phyloP scores from a whole-genome alignment of 1,140 invertebrate genomes.

The Eueides isabella region DNA sequence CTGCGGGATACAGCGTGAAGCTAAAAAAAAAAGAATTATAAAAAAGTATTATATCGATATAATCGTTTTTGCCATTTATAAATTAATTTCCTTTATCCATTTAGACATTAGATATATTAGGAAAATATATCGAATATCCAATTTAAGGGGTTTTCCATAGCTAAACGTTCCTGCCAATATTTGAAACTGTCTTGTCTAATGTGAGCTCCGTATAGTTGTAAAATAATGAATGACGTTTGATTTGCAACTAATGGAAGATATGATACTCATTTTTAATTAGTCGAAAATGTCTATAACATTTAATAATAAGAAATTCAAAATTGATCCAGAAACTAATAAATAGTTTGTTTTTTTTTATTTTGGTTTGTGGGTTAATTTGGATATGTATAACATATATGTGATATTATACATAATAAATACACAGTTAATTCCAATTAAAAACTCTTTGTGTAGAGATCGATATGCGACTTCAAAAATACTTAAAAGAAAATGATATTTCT shows the following conservation, averaged over 20 bases:
- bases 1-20: too few species aligned
- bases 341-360: not conserved
- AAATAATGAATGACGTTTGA: not conserved
- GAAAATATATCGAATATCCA: too few species aligned
- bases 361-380: too few species aligned
- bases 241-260: conserved; percentile 5
- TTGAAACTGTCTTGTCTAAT: conserved; percentile 3
- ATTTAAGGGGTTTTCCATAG: not conserved
- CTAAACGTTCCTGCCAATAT: not conserved
- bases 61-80: too few species aligned
- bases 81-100: too few species aligned
- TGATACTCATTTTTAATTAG: not conserved
- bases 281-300: not conserved
- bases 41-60: too few species aligned
- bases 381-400: too few species aligned
- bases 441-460: not conserved
- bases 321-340: not conserved
- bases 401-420: too few species aligned
- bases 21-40: too few species aligned
- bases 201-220: not conserved
- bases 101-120: too few species aligned
- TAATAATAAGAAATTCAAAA: not conserved
- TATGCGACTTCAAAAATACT: not conserved
- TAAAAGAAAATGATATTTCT: too few species aligned
- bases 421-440: too few species aligned